These are phyloP conservation scores for Mus pahari DNA, from an alignment of 2,113 vertebrate species.

Conservation along the genomic window DNA sequence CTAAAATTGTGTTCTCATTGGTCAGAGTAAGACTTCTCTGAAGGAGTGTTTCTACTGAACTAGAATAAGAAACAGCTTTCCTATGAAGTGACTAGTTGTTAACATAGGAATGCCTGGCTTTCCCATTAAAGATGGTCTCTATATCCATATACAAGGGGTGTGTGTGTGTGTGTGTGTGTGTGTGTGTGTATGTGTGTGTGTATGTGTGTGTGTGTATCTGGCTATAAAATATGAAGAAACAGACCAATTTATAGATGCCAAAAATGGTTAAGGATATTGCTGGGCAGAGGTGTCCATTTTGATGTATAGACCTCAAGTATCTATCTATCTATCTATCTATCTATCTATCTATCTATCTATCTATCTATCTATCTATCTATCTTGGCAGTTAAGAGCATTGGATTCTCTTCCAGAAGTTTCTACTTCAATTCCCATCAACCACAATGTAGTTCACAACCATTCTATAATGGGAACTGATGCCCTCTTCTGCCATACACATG, in stretches of 20 bases:
- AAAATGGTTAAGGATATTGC: slow-evolving; percentile 36
- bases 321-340: neutral
- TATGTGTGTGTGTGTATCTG: neutral
- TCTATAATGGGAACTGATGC: neutral
- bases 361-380: neutral
- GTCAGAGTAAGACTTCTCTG: slow-evolving; percentile 62
- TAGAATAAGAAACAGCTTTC: slow-evolving; percentile 60
- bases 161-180: neutral
- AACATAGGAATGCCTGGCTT: neutral
- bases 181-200: neutral
- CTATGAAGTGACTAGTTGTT: neutral
- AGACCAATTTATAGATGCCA: slow-evolving; percentile 21
- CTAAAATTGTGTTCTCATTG: slow-evolving; percentile 29
- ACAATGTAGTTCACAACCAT: neutral
- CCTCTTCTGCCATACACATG: neutral
- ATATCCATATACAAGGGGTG: neutral
- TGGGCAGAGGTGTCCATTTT: slow-evolving; percentile 56
- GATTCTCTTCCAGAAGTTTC: neutral
- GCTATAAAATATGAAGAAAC: neutral
- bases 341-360: neutral
- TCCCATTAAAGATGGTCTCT: neutral
- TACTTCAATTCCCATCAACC: neutral
- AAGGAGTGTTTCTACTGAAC: slow-evolving; percentile 52
- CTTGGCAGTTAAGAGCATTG: neutral
- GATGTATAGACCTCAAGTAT: neutral